Percentiles rank a stretch among this genome's conserved stretches.
Conservation (phyloP, 2,888 invertebrate genomes). For the Ectemnius lituratus region DNA sequence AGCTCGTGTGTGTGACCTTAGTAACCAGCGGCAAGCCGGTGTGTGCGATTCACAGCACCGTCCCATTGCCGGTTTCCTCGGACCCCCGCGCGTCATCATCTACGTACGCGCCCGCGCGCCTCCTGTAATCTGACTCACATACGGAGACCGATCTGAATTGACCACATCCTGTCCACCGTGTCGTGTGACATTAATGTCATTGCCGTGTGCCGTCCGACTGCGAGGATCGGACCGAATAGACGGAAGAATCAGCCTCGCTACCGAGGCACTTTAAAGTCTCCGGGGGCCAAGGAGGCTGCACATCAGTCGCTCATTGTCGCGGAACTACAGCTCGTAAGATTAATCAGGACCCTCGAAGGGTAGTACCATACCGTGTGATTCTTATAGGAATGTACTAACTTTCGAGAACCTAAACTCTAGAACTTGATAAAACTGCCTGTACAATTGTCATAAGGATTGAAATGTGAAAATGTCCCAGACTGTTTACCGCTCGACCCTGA, state of each 20-base stretch:
- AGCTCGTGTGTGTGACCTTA: slow-evolving; percentile 62
- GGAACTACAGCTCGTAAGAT: neutral
- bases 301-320: neutral
- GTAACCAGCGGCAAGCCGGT: slow-evolving; percentile 52
- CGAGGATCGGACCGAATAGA: slow-evolving; percentile 53
- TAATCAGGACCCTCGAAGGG: neutral
- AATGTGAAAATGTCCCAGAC: no score
- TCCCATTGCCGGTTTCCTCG: slow-evolving; percentile 62
- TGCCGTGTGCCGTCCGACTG: slow-evolving; percentile 58
- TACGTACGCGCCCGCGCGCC: slow-evolving; percentile 32
- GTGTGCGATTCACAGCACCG: slow-evolving; percentile 59
- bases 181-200: slow-evolving; percentile 73
- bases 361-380: neutral
- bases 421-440: no score
- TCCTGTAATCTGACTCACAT: slow-evolving; percentile 68
- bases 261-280: slow-evolving; percentile 35
- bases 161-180: slow-evolving; percentile 74
- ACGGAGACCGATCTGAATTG: slow-evolving; percentile 72
- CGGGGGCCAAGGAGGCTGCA: slow-evolving; percentile 5
- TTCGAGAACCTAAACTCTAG: no score
- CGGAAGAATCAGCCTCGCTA: slow-evolving; percentile 52
- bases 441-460: no score
- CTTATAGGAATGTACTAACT: neutral
- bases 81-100: slow-evolving; percentile 42
- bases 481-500: no score